phyloP scores from a whole-genome alignment of 2,113 vertebrate species.

The Hemibagrus wyckioides region DNA sequence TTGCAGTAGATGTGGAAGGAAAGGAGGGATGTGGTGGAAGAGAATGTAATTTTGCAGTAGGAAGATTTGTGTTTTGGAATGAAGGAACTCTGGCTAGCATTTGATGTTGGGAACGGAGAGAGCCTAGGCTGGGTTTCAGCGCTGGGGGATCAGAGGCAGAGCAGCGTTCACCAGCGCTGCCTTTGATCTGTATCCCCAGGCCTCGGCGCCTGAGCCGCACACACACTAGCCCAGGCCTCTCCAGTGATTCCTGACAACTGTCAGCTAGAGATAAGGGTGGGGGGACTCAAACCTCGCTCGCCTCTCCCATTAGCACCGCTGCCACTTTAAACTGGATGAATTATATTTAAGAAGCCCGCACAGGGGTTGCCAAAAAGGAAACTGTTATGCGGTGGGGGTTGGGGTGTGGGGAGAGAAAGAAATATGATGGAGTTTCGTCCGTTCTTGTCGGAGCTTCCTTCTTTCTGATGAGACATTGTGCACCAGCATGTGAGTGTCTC shows the following conservation, averaged over 20 bases:
- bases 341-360: conserved; percentile 66
- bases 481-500: conserved; percentile 67
- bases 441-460: conserved; percentile 25
- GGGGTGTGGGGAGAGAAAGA: conserved; percentile 15
- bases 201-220: conserved; percentile 85
- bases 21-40: conserved; percentile 24
- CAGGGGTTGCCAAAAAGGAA: conserved; percentile 62
- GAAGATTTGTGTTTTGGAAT: conserved; percentile 75
- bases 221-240: conserved; percentile 89
- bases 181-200: conserved; percentile 99
- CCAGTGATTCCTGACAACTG: conserved; percentile 99
- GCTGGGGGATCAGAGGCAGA: conserved; percentile 89
- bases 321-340: conserved; percentile 75
- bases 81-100: conserved; percentile 72
- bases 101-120: conserved; percentile 79
- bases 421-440: conserved; percentile 56
- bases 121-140: conserved; percentile 72
- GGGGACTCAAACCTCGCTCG: conserved; percentile 74
- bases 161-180: conserved; percentile 80
- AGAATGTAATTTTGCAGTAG: conserved; percentile 54
- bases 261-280: conserved; percentile 94
- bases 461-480: conserved; percentile 63
- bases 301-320: conserved; percentile 73
- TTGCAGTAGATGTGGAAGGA: conserved; percentile 51
- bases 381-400: conserved; percentile 44